These are phyloP conservation scores for Phaenicophaeus curvirostris DNA, from an alignment of 2,797 vertebrate genomes.

Conservation along the genomic window DNA sequence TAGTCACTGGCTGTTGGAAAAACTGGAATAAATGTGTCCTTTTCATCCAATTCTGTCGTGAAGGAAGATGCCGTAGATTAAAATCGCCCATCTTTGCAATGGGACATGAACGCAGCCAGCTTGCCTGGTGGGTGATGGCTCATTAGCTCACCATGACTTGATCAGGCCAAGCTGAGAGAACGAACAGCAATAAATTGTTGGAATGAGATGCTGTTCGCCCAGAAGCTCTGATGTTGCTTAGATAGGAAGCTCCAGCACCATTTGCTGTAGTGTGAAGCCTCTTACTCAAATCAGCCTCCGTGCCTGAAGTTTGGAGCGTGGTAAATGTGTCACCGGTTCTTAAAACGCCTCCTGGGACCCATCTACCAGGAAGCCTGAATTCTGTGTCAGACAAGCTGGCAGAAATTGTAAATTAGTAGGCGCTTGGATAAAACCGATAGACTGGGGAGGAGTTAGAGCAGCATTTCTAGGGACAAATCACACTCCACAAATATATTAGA, in stretches of 20 bases:
- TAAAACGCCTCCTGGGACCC: background rate
- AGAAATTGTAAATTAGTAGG: background rate
- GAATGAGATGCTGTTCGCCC: background rate
- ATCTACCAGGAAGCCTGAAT: background rate
- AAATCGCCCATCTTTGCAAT: background rate
- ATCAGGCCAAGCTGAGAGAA: background rate
- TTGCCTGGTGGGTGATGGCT: background rate
- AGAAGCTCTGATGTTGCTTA: background rate
- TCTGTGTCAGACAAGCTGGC: background rate
- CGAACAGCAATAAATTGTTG: background rate
- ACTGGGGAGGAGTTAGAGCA: background rate
- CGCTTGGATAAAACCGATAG: background rate
- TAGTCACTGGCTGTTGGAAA: background rate
- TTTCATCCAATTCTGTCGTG: background rate
- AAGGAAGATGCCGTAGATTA: background rate
- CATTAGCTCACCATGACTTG: background rate
- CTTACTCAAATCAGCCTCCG: background rate
- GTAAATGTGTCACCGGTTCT: constrained; percentile 19
- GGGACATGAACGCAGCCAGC: background rate
- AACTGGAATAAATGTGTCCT: background rate
- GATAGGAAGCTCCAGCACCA: background rate
- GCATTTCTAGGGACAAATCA: background rate
- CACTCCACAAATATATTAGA: background rate
- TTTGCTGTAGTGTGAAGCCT: background rate
- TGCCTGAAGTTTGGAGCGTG: background rate